Evolutionary conservation across 2,888 invertebrate species (phyloP), one percentile per base, ranked within the genome.

Genomic region (Ceriagrion tenellum): DNA sequence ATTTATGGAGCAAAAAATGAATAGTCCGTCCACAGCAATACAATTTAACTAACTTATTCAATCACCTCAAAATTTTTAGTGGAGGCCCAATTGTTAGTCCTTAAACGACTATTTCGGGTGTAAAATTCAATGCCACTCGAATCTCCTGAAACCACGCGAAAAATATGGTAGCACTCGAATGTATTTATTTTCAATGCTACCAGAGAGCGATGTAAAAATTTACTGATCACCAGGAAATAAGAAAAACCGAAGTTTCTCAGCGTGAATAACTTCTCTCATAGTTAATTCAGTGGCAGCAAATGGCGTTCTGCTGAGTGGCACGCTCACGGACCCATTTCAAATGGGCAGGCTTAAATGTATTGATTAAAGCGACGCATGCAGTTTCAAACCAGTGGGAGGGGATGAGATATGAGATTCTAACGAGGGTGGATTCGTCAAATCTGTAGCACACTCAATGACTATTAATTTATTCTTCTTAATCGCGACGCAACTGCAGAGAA

Each of bases 381-480:
- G 81, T 81, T 18, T 35, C 81, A 81, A 35, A 30, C 35, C 35
- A 13, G 81, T 35, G 35, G 35, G 35, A 81, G 4, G 81, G 35
- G 81, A 35, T n/a, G 35, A 35, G 30, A 16, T 35, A 30, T 81
- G 35, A 35, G 30, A 16, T 35, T 35, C 35, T 81, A 81, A 35
- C 26, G 81, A 81, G 30, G 81, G 30, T 81, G 81, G 35, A 30
- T 30, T 81, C 81, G 35, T 81, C 35, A 81, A 81, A 81, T 81
- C 35, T 81, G 30, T 35, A 81, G 35, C 35, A 16, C 10, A 81
- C 35, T 81, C 26, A 81, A 81, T 81, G 81, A 81, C 35, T 35
- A 81, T 81, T 81, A 81, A 81, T 81, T 81, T 35, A 35, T 35
- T 81, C 81, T 81, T 81, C 81, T 81, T 81, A 35, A 81, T 81